Evolutionary conservation across 2,888 invertebrate genomes (phyloP), one percentile per base, ranked within the genome.

Genomic region (Microctonus brassicae): DNA sequence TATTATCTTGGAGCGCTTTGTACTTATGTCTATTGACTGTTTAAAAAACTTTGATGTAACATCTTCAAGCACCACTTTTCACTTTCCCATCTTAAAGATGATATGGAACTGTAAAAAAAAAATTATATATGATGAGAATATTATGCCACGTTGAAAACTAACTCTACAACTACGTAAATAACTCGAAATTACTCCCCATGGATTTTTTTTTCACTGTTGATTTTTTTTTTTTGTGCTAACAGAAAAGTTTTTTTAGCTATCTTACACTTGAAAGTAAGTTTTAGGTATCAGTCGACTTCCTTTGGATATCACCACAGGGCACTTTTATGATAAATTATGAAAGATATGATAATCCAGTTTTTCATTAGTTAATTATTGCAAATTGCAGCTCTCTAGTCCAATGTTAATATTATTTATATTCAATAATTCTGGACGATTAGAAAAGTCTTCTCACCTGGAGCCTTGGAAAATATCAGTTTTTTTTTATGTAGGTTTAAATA

Each of bases 1-100:
- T 82, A 83, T 68, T 81, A 84, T 58, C 77, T 85, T 34, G 86
- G 85, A 9, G 77, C 79, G 2, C 75, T 79, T 47, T 86, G 85
- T 66, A 75, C 80, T 11, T 85, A 84, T 33, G 80, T 79, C 39
- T 83, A 79, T 77, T 71, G 33, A 61, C 36, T 6, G 7, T n/a
- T 34, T 6, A 2, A 10, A n/a, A 60, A 29, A 17, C n/a, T 42
- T 22, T 22, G 10, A 42, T 60, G 60, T 52, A 22, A 29, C 22
- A 39, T 39, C 29, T 20, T 33, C 11, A 57, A 11, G 33, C 33
- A 58, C 26, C 57, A 24, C 20, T 39, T 13, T 39, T 22, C 34
- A 71, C 47, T 36, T 61, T 33, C 29, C 26, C 17, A 22, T 39
- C n/a, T 66, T 55, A 63, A 57, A 26, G n/a, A 26, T 20, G 33